These are phyloP conservation scores for Brachyalestes nurse DNA, from an alignment of 2,797 vertebrate species.

Conservation along the genomic window DNA sequence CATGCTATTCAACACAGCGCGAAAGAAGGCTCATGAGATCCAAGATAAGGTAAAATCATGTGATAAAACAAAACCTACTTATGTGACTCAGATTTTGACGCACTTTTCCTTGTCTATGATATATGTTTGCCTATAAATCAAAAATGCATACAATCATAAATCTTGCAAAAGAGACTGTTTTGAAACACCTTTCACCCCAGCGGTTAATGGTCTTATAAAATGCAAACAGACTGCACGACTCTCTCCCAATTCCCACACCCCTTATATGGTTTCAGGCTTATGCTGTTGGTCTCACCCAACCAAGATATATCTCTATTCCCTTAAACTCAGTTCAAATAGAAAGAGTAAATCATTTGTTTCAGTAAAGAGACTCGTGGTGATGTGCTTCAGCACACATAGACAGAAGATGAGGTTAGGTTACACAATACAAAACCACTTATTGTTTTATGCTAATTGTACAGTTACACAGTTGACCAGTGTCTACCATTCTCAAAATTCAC, in stretches of 20 bases:
- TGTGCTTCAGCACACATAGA: not conserved
- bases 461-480: not conserved
- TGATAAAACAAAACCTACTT: too few relatives aligned
- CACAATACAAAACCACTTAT: not conserved
- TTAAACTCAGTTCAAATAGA: not conserved
- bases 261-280: not conserved
- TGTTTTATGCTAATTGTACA: not conserved
- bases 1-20: not conserved
- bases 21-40: not conserved
- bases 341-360: not conserved
- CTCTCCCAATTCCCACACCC: too few relatives aligned
- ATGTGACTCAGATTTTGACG: too few relatives aligned
- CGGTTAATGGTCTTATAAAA: constrained; percentile 1
- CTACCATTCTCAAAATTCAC: not conserved
- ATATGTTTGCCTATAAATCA: too few relatives aligned
- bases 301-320: not conserved
- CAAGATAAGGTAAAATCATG: too few relatives aligned
- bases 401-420: not conserved
- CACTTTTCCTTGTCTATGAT: too few relatives aligned
- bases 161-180: too few relatives aligned
- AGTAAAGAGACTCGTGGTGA: not conserved
- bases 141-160: too few relatives aligned
- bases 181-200: not conserved
- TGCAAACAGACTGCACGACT: not conserved
- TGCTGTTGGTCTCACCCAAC: not conserved